These are phyloP conservation scores for Rallus limicola DNA, from an alignment of 2,113 vertebrate species.

Conservation along the genomic window DNA sequence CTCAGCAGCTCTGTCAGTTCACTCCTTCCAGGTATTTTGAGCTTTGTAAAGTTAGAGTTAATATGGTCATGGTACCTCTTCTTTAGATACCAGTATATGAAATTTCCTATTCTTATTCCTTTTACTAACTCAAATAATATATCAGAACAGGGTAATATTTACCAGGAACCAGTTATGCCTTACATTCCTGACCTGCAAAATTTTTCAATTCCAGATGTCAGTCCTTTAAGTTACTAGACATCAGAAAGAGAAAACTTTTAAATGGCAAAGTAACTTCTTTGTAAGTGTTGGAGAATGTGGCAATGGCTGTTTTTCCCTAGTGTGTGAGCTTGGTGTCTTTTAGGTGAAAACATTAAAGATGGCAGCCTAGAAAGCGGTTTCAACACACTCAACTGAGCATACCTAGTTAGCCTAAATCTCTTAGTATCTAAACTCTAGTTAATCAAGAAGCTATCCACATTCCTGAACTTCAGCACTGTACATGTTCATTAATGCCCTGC, in stretches of 20 bases:
- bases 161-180: neutral
- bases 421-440: neutral
- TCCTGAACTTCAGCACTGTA: neutral
- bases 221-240: neutral
- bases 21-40: neutral
- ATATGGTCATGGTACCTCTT: neutral
- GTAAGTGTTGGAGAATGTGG: neutral
- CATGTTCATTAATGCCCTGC: neutral
- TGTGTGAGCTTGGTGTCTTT: neutral
- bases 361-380: neutral
- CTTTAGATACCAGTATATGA: neutral
- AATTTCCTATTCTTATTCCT: neutral
- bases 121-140: neutral
- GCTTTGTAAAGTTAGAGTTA: conserved; percentile 12
- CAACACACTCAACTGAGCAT: neutral
- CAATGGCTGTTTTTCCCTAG: neutral
- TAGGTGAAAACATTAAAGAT: neutral
- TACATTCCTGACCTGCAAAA: neutral
- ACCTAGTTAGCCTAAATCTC: neutral
- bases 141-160: neutral
- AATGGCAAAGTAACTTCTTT: neutral
- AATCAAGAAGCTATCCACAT: neutral
- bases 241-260: neutral
- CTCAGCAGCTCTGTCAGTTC: neutral
- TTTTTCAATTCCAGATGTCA: neutral